Conservation (phyloP, 2,113 vertebrate species). For the Bettongia penicillata region DNA sequence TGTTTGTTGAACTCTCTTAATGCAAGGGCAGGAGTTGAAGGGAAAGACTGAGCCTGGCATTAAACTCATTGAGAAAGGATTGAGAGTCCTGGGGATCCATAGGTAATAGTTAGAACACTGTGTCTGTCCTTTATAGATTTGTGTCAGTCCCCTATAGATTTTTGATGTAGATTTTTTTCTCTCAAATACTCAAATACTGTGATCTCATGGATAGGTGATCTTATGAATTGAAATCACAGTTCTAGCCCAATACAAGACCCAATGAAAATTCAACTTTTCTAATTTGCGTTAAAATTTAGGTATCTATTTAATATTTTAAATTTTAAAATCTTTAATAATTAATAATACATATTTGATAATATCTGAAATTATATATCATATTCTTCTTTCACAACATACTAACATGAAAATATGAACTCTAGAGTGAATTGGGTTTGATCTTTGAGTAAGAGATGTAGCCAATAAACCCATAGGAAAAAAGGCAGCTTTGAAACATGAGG, state of each 20-base stretch:
- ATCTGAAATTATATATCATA: background rate
- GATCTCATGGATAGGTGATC: background rate
- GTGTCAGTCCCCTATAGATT: background rate
- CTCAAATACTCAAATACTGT: background rate
- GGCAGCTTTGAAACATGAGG: too few relatives aligned
- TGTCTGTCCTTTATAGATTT: background rate
- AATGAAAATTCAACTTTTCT: background rate
- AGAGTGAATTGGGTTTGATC: too few relatives aligned
- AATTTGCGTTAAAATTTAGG: background rate
- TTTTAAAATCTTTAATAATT: too few relatives aligned
- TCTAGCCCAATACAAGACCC: background rate
- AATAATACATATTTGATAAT: too few relatives aligned
- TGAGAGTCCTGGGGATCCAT: background rate
- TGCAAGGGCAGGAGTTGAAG: background rate
- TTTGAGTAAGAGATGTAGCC: too few relatives aligned
- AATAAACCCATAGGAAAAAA: too few relatives aligned
- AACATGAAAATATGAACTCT: too few relatives aligned
- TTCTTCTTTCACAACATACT: too few relatives aligned
- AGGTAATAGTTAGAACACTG: background rate
- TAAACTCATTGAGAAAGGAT: background rate
- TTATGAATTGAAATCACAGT: background rate
- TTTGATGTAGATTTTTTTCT: background rate
- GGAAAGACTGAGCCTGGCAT: background rate
- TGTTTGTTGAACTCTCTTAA: background rate
- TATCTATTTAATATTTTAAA: background rate